phyloP scores from a whole-genome alignment of 2,797 vertebrate genomes.

The Podarcis siculus region DNA sequence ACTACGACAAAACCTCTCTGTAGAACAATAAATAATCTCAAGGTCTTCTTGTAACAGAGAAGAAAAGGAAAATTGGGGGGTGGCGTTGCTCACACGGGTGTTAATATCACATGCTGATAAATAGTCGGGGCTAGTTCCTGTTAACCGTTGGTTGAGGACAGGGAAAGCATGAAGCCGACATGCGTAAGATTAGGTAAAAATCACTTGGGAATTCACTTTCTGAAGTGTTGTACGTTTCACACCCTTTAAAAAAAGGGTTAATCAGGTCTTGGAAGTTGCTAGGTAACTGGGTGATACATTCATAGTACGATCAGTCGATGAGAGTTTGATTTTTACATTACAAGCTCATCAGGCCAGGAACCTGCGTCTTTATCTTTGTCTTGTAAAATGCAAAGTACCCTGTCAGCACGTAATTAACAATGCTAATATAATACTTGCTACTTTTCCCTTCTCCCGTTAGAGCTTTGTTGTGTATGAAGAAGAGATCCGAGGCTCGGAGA shows the following conservation, averaged over 20 bases:
- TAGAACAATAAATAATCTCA: neutral
- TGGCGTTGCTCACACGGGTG: neutral
- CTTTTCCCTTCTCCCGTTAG: neutral
- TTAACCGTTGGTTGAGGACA: neutral
- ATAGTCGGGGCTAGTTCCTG: neutral
- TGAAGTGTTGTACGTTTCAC: neutral
- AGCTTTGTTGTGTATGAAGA: neutral
- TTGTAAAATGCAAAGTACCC: constrained; percentile 17
- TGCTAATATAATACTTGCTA: constrained; percentile 24
- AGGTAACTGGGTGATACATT: constrained; percentile 35
- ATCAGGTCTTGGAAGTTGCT: constrained; percentile 18
- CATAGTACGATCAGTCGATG: constrained; percentile 34
- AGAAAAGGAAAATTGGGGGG: neutral
- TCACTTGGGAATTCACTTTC: neutral
- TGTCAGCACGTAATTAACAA: constrained; percentile 34
- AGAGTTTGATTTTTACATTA: constrained; percentile 45
- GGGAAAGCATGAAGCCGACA: neutral
- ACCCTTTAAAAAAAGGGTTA: constrained; percentile 35
- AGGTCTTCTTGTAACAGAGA: neutral
- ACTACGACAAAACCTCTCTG: neutral
- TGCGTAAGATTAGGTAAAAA: neutral
- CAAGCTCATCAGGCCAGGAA: constrained; percentile 20
- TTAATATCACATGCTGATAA: neutral
- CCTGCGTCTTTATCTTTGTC: constrained; percentile 20
- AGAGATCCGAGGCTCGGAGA: neutral